phyloP scores from a whole-genome alignment of 2,797 vertebrate species.

The Characodon lateralis region DNA sequence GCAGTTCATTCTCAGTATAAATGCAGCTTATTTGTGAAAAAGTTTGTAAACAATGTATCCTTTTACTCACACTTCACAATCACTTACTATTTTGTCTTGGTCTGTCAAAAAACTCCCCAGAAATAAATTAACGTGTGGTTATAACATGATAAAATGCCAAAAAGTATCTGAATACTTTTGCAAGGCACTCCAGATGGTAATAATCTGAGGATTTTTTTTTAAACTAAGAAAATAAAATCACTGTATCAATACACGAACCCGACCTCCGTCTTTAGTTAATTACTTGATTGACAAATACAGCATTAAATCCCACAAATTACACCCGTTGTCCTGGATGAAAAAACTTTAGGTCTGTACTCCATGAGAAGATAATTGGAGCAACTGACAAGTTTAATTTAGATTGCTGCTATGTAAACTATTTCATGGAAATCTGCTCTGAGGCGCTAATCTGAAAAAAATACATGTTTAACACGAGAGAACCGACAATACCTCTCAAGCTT shows the following conservation, averaged over 20 bases:
- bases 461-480: neutral
- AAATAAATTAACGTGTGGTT: neutral
- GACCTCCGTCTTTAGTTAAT: neutral
- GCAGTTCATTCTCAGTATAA: neutral
- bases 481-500: neutral
- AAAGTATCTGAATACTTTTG: neutral
- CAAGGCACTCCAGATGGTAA: neutral
- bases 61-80: neutral
- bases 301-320: neutral
- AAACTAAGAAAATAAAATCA: neutral
- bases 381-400: neutral
- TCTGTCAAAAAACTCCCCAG: neutral
- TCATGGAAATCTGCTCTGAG: neutral
- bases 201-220: neutral
- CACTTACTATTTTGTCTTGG: neutral
- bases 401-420: neutral
- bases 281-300: constrained; percentile 2
- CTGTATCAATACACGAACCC: neutral
- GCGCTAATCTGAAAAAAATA: neutral
- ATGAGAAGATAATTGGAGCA: constrained; percentile 2
- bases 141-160: neutral
- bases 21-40: neutral
- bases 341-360: neutral
- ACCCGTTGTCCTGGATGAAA: neutral
- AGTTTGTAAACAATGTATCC: neutral